A percentile compares a stretch with the other conserved stretches of the same genome.
Evolutionary conservation across 2,888 invertebrate species (phyloP).

Genomic region (Oscheius onirici): DNA sequence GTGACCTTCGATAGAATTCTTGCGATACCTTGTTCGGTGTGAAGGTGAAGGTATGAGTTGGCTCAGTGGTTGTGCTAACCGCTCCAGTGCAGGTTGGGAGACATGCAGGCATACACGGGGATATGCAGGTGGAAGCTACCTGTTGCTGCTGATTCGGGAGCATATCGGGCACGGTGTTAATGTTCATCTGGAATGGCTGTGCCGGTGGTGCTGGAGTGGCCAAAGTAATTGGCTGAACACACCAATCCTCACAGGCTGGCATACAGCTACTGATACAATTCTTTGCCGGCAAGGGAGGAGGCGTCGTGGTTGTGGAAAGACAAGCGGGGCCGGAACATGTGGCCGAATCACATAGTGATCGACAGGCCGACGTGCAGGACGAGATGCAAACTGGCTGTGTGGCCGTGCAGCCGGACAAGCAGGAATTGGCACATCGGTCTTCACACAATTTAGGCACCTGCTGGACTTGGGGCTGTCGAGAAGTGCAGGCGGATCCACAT

Average conservation of each 20-base stretch:
- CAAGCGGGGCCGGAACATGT: background rate
- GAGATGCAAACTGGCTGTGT: slow-evolving; percentile 35
- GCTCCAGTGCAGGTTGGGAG: slow-evolving; percentile 1
- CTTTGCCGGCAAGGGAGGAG: background rate
- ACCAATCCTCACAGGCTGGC: slow-evolving; percentile 37
- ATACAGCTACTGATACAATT: slow-evolving; percentile 39
- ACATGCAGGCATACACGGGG: slow-evolving; percentile 13
- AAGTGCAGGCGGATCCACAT: slow-evolving; percentile 39
- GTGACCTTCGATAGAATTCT: too few relatives aligned
- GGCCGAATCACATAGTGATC: slow-evolving; percentile 36
- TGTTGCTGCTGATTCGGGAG: background rate
- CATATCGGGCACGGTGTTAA: background rate
- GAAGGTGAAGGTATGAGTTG: background rate
- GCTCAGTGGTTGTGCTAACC: background rate
- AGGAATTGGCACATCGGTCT: slow-evolving; percentile 39
- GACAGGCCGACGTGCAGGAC: slow-evolving; percentile 49
- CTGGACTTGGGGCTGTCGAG: slow-evolving; percentile 25
- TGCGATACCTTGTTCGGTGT: background rate
- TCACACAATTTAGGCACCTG: slow-evolving; percentile 24
- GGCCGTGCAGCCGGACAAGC: slow-evolving; percentile 37
- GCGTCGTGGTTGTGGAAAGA: background rate
- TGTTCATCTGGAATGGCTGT: background rate
- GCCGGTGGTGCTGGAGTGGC: background rate
- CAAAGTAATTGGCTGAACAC: background rate
- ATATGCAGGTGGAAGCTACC: background rate